Evolutionary conservation across 2,888 invertebrate species (phyloP).

Genomic region (Vanessa cardui): DNA sequence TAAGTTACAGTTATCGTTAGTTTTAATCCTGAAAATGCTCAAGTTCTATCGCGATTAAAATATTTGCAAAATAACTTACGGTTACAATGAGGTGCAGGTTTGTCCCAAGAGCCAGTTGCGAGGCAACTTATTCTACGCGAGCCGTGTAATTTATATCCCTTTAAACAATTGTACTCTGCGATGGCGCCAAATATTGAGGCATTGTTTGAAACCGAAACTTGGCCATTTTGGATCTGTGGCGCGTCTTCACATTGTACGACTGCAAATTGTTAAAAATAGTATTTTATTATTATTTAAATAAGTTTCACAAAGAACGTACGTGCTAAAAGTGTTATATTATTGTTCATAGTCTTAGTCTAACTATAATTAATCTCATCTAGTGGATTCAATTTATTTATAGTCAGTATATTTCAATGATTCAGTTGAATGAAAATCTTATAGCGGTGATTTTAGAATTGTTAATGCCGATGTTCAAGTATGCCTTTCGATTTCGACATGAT

Average conservation of each 20-base stretch:
- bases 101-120: conserved; percentile 91
- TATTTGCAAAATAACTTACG: conserved; percentile 66
- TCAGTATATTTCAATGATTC: too few relatives aligned
- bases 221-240: conserved; percentile 85
- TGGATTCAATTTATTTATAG: too few relatives aligned
- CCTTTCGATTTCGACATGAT: too few relatives aligned
- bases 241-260: conserved; percentile 89
- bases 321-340: neutral
- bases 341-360: too few relatives aligned
- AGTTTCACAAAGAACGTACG: neutral
- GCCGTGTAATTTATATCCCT: conserved; percentile 87
- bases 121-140: conserved; percentile 86
- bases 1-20: too few relatives aligned
- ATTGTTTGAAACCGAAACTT: conserved; percentile 78
- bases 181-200: conserved; percentile 87
- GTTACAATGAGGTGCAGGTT: conserved; percentile 87
- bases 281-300: neutral
- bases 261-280: conserved; percentile 49
- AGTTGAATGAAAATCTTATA: too few relatives aligned
- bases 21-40: too few relatives aligned
- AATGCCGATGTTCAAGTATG: too few relatives aligned
- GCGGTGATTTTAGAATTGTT: too few relatives aligned
- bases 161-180: conserved; percentile 89
- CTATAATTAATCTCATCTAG: too few relatives aligned
- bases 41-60: neutral